A percentile compares a stretch with the other conserved stretches of the same genome.
Evolutionary conservation across 2,888 invertebrate genomes (phyloP).

Genomic region (Poecilobothrus nobilitatus): DNA sequence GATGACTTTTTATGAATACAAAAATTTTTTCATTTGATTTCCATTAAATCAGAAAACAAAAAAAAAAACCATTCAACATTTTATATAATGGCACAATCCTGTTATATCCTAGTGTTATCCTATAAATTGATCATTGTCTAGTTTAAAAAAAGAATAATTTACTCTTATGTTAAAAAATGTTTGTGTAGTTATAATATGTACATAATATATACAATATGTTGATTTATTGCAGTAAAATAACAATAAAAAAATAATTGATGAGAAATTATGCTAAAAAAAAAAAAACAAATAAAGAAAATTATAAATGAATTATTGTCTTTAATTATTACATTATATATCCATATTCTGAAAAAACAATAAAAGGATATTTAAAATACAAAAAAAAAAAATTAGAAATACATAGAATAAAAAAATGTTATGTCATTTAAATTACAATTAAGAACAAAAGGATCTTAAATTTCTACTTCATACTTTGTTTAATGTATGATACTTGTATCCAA

Average conservation of each 20-base stretch:
- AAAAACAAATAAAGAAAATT: background rate
- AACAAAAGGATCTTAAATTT: background rate
- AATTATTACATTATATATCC: background rate
- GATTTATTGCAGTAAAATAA: background rate
- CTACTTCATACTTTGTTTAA: no score
- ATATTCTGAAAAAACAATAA: background rate
- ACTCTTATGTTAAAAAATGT: background rate
- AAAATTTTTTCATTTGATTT: slow-evolving; percentile 23
- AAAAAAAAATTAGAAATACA: background rate
- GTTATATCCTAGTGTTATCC: background rate
- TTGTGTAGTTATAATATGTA: background rate
- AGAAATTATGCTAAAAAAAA: background rate
- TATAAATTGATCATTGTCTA: slow-evolving; percentile 1
- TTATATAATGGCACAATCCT: background rate
- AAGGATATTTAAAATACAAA: background rate
- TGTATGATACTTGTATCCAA: no score
- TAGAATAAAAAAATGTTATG: background rate
- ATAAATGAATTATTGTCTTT: background rate
- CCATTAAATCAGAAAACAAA: background rate
- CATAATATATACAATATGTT: background rate
- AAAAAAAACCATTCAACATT: background rate
- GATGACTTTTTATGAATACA: slow-evolving; percentile 30
- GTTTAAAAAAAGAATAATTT: background rate
- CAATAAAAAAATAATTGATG: background rate
- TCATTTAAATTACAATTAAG: background rate